Conservation (phyloP, 2,113 vertebrate species). For the Azemiops feae region DNA sequence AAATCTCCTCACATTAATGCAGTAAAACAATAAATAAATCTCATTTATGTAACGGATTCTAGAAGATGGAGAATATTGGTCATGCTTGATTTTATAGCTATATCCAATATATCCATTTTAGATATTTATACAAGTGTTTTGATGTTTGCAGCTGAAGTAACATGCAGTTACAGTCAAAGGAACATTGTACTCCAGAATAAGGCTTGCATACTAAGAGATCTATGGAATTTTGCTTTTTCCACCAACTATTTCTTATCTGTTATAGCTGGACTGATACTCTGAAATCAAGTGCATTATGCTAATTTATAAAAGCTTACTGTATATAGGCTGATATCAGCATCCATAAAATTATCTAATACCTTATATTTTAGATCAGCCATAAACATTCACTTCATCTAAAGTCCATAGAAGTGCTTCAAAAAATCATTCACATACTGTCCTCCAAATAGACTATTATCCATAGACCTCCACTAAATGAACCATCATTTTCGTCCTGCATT, state of each 20-base stretch:
- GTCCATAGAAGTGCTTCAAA: neutral
- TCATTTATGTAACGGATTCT: neutral
- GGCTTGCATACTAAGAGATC: neutral
- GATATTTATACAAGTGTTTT: neutral
- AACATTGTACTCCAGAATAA: neutral
- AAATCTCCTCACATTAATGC: neutral
- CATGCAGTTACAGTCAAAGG: neutral
- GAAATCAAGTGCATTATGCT: neutral
- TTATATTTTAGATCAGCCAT: neutral
- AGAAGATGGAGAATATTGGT: neutral
- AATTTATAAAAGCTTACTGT: neutral
- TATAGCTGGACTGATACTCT: neutral
- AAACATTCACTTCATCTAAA: neutral
- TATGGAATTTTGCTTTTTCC: neutral
- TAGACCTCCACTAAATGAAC: neutral
- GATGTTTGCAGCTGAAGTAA: neutral
- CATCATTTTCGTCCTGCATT: neutral
- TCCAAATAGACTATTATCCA: neutral
- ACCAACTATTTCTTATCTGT: neutral
- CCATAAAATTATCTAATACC: neutral
- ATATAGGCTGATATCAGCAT: neutral
- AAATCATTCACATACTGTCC: neutral
- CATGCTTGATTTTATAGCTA: no score
- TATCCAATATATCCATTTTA: neutral
- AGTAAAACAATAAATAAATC: neutral